A percentile compares a stretch with the other conserved stretches of the same genome.
These are phyloP conservation scores for Porphyrio hochstetteri DNA, from an alignment of 2,113 vertebrate species.

Conservation along the genomic window DNA sequence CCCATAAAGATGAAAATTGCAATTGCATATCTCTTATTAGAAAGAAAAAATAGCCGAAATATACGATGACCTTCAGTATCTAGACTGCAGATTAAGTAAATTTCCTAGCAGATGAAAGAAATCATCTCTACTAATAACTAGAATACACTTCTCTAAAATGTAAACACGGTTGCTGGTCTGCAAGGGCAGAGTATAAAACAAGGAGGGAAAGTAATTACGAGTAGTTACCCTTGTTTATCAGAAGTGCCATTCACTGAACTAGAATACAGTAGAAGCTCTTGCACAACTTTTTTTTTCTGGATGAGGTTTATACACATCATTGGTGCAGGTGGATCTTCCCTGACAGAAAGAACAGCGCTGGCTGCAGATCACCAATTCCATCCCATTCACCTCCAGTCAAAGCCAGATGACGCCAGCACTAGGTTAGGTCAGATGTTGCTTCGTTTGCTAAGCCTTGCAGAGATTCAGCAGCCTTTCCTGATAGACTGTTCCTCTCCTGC, in stretches of 20 bases:
- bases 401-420: not conserved
- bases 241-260: not conserved
- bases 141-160: not conserved
- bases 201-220: not conserved
- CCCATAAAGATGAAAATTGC: not conserved
- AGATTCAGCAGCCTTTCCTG: not conserved
- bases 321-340: fast-evolving
- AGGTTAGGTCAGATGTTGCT: not conserved
- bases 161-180: not conserved
- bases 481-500: not conserved
- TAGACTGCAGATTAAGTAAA: not conserved
- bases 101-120: not conserved
- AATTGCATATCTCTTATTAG: not conserved
- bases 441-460: not conserved
- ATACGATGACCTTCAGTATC: not conserved
- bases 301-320: fast-evolving
- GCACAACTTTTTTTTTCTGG: not conserved
- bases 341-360: not conserved
- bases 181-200: not conserved
- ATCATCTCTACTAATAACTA: not conserved
- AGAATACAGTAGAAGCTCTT: not conserved
- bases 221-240: not conserved
- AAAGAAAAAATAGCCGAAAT: not conserved
- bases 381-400: not conserved
- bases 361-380: not conserved